Percentiles rank a stretch among this genome's conserved stretches.
These are phyloP conservation scores for Serilophus lunatus DNA, from an alignment of 2,113 vertebrate genomes.

Conservation along the genomic window DNA sequence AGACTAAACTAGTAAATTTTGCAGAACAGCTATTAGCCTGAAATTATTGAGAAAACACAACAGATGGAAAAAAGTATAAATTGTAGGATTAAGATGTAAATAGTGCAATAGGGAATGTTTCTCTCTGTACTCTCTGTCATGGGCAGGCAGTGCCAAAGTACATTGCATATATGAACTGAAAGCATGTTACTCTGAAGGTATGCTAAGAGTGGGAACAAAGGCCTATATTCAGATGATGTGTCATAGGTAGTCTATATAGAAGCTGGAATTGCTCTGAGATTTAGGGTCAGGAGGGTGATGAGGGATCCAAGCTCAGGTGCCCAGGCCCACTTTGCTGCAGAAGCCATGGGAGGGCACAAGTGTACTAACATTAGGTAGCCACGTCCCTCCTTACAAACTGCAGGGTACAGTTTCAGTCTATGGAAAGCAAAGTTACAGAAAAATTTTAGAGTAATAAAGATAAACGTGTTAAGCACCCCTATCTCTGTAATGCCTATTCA, in stretches of 20 bases:
- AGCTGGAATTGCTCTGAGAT: background rate
- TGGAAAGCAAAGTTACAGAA: background rate
- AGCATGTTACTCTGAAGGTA: background rate
- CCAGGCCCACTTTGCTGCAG: background rate
- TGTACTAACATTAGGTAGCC: background rate
- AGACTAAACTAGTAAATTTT: background rate
- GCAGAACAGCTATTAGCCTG: background rate
- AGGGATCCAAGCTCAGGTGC: background rate
- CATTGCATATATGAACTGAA: background rate
- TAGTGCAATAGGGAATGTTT: background rate
- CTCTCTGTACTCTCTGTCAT: background rate
- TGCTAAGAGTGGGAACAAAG: background rate
- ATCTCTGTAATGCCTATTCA: background rate
- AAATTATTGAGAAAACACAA: background rate
- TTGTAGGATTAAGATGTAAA: background rate
- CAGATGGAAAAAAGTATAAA: background rate
- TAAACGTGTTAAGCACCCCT: background rate
- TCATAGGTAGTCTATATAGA: background rate
- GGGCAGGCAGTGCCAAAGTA: background rate
- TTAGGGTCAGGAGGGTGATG: background rate
- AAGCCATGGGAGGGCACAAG: background rate
- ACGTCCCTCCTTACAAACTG: background rate
- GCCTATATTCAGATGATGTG: background rate
- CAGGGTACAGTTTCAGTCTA: background rate
- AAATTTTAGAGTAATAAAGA: background rate